Evolutionary conservation across 2,113 vertebrate genomes (phyloP).

Genomic region (Microcebus tavaratra): DNA sequence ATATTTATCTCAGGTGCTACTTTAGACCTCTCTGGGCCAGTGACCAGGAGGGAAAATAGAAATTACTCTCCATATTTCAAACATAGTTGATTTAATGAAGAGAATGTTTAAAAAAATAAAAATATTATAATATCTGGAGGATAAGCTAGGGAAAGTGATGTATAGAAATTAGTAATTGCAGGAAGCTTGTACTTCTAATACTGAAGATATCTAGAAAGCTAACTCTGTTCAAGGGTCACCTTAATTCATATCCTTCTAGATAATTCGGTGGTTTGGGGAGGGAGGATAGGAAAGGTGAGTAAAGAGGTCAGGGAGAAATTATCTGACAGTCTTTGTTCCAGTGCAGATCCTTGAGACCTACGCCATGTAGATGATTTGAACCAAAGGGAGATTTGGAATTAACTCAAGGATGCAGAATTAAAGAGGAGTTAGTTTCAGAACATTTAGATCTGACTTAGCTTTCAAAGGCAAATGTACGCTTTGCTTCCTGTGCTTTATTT

Average conservation of each 20-base stretch:
- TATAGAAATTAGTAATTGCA: neutral
- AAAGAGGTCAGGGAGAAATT: neutral
- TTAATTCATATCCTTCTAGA: neutral
- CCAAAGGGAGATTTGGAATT: neutral
- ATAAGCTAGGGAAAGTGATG: neutral
- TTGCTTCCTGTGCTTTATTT: neutral
- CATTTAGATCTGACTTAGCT: neutral
- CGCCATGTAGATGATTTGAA: neutral
- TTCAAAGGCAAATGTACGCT: neutral
- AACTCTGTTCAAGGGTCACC: neutral
- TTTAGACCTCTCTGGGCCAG: neutral
- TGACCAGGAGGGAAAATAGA: neutral
- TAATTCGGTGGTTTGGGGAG: neutral
- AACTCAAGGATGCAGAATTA: neutral
- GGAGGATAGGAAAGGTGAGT: neutral
- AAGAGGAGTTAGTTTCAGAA: neutral
- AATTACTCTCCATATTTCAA: neutral
- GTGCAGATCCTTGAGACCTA: neutral
- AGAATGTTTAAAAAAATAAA: neutral
- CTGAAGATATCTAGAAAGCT: neutral
- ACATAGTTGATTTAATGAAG: neutral
- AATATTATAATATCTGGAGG: neutral
- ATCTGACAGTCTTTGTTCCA: neutral
- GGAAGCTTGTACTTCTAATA: neutral
- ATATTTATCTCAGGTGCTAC: neutral